Evolutionary conservation across 2,113 vertebrate species (phyloP), one percentile per base, ranked within the genome.

Genomic region (Rana temporaria): DNA sequence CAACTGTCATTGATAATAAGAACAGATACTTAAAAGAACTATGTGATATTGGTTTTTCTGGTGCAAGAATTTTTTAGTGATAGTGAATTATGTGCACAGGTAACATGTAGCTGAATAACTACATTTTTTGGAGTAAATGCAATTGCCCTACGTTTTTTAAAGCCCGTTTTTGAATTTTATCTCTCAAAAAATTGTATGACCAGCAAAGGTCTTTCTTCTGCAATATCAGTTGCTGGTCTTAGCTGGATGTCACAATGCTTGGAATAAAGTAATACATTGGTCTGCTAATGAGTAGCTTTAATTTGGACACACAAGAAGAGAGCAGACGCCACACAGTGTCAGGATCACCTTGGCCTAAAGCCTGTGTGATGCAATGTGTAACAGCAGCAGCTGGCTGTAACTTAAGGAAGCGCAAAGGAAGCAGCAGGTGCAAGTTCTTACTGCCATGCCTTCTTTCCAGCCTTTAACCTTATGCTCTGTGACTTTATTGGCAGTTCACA

Each of bases 341-440:
- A 42, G 19, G 75, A 86, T 79, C 56, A 38, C 77, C 89, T 84
- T 87, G 87, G 79, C 78, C 74, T n/a, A 59, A 70, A 86, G 87
- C 80, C 86, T 72, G 19, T 59, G 75, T 78, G 86, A 86, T 87
- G 71, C 80, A 78, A 85, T 82, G 85, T 85, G 85, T 90, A 87
- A 85, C 83, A 87, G 81, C 86, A 92, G 86, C 85, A 90, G 86
- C 88, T 88, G 87, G 86, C 86, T 80, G 78, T 87, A 88, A 90
- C 86, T 72, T 81, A 85, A 88, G 87, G 85, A 92, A 91, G 87
- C 85, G 64, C 85, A 86, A 42, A 87, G 80, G 78, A 86, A 85
- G 79, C 86, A 89, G 85, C 90, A 91, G 87, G 85, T 91, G 88
- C 87, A 78, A 81, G 85, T 90, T 92, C 88, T 85, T 84, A 84